Conservation (phyloP, 2,888 invertebrate species). For the Chymomyza fuscimana region DNA sequence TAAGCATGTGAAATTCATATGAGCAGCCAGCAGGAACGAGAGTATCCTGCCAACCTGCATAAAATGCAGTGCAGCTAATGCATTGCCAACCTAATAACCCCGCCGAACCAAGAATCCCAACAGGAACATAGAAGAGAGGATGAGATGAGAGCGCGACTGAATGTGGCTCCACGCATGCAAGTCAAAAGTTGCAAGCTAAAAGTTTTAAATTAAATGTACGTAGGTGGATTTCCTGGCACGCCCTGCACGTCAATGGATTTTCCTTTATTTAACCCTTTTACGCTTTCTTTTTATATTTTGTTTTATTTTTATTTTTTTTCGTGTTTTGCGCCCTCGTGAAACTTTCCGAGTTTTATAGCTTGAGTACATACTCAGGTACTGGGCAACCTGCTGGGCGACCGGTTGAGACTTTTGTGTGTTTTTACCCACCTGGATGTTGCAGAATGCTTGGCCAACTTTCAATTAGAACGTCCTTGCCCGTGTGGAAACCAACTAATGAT, state of each 20-base stretch:
- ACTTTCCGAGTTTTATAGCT: background rate
- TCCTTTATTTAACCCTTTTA: constrained; percentile 18
- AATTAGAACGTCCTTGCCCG: constrained; percentile 7
- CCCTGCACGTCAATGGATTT: background rate
- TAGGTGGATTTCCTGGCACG: constrained; percentile 41
- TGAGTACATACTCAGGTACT: background rate
- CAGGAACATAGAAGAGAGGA: background rate
- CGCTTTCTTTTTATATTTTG: constrained; percentile 14
- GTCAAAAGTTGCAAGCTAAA: constrained; percentile 59
- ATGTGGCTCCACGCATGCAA: constrained; percentile 22
- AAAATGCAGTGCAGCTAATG: constrained; percentile 56
- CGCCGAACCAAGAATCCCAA: constrained; percentile 6
- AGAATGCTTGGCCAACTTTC: background rate
- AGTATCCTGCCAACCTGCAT: constrained; percentile 24
- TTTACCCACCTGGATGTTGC: background rate
- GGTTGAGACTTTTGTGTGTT: background rate
- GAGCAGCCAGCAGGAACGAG: constrained; percentile 21
- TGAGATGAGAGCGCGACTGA: background rate
- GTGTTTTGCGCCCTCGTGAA: background rate
- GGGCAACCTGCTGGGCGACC: background rate
- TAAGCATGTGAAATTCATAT: constrained; percentile 74
- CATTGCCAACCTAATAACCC: constrained; percentile 63
- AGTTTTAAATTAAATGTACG: constrained; percentile 67
- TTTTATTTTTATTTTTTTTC: background rate
- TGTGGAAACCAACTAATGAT: constrained; percentile 12